A percentile compares a stretch with the other conserved stretches of the same genome.
Conservation (phyloP, 2,113 vertebrate genomes). For the Uria lomvia region DNA sequence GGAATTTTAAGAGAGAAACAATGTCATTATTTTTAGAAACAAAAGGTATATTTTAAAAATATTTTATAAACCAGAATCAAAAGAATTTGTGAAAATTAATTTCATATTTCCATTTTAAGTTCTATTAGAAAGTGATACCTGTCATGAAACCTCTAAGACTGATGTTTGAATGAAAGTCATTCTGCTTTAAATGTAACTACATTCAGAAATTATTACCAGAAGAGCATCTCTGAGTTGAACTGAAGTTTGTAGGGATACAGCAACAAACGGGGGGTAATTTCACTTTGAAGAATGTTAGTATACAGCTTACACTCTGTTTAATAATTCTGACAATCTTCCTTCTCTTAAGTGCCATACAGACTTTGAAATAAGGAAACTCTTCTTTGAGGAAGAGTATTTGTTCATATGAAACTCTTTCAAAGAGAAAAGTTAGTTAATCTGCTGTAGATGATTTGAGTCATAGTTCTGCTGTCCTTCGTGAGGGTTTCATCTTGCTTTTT, state of each 20-base stretch:
- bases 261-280: background rate
- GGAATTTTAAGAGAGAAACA: background rate
- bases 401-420: background rate
- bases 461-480: background rate
- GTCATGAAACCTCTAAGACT: background rate
- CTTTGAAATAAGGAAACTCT: background rate
- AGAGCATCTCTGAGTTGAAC: background rate
- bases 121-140: background rate
- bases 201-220: background rate
- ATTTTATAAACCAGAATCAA: background rate
- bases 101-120: background rate
- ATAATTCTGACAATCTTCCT: background rate
- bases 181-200: background rate
- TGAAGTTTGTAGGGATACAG: background rate
- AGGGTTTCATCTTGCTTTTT: background rate
- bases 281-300: background rate
- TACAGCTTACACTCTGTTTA: background rate
- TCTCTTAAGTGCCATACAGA: background rate
- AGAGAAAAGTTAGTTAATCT: background rate
- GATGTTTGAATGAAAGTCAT: slow-evolving; percentile 1
- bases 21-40: background rate
- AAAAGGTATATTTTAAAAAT: background rate
- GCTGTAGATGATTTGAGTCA: background rate
- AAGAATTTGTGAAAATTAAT: background rate
- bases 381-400: background rate